A percentile compares a stretch with the other conserved stretches of the same genome.
Evolutionary conservation across 2,888 invertebrate species (phyloP).

Genomic region (Pinctada fucata): DNA sequence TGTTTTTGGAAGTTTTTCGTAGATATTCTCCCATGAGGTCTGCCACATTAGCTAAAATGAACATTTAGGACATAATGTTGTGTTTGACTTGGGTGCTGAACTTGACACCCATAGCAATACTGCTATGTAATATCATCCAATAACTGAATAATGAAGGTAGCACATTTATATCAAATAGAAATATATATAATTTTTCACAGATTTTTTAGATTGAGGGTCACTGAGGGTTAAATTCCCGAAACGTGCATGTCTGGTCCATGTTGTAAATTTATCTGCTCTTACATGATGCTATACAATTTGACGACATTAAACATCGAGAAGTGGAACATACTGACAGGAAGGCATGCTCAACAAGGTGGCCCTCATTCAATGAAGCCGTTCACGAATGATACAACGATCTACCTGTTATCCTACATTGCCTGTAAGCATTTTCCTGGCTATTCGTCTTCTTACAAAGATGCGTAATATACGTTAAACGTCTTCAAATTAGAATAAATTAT

Average conservation of each 20-base stretch:
- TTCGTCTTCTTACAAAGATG: slow-evolving; percentile 17
- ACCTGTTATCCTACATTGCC: slow-evolving; percentile 5
- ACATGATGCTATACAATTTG: too few relatives aligned
- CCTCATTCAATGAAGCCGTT: slow-evolving; percentile 11
- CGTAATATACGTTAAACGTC: slow-evolving; percentile 7
- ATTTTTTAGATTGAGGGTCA: too few relatives aligned
- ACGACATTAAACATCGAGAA: slow-evolving; percentile 15
- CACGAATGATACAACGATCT: slow-evolving; percentile 15
- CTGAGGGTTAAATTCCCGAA: too few relatives aligned
- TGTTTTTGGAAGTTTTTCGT: slow-evolving; percentile 23
- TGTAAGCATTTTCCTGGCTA: slow-evolving; percentile 8
- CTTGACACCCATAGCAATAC: too few relatives aligned
- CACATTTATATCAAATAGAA: slow-evolving; percentile 13
- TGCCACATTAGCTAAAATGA: slow-evolving; percentile 13
- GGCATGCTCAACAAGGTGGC: slow-evolving; percentile 23
- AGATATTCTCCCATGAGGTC: slow-evolving; percentile 19
- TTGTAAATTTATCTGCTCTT: too few relatives aligned
- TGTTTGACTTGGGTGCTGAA: too few relatives aligned
- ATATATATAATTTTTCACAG: slow-evolving; percentile 8
- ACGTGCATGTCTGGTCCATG: too few relatives aligned
- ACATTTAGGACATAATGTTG: too few relatives aligned
- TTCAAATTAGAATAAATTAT: too few relatives aligned
- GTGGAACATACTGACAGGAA: slow-evolving; percentile 10
- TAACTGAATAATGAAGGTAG: too few relatives aligned
- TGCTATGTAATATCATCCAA: too few relatives aligned